phyloP scores from a whole-genome alignment of 2,113 vertebrate genomes.

The Brachypodius melanocephalos region DNA sequence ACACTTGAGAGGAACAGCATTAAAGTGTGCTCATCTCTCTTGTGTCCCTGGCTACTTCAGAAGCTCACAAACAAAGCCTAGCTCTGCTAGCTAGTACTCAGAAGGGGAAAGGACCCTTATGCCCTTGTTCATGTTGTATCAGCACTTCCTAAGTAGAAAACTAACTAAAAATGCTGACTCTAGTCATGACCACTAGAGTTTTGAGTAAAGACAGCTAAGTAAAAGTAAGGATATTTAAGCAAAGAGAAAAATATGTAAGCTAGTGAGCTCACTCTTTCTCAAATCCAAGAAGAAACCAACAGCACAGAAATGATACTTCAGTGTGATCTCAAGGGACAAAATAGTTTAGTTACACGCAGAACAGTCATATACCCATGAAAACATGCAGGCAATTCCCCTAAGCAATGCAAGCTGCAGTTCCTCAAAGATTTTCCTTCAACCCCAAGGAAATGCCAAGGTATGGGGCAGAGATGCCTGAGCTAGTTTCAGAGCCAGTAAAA shows the following conservation, averaged over 20 bases:
- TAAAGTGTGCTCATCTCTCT: slow-evolving; percentile 8
- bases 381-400: not conserved
- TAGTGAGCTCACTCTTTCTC: not conserved
- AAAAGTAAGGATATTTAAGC: not conserved
- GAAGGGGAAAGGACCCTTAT: not conserved
- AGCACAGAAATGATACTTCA: not conserved
- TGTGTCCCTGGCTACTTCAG: slow-evolving; percentile 34
- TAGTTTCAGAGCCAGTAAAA: not conserved
- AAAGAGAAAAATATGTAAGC: not conserved
- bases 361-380: not conserved
- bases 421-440: not conserved
- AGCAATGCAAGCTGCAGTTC: not conserved
- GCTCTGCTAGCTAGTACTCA: not conserved
- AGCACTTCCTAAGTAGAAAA: slow-evolving; percentile 7
- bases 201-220: not conserved
- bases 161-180: slow-evolving; percentile 36
- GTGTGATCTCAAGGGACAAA: not conserved
- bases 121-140: not conserved
- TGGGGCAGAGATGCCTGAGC: not conserved
- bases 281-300: not conserved
- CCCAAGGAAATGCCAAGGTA: not conserved
- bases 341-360: not conserved
- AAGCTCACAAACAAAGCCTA: slow-evolving; percentile 13
- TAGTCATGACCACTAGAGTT: not conserved
- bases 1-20: slow-evolving; percentile 29